Conservation (phyloP, 2,113 vertebrate genomes). For the Gobio gobio region DNA sequence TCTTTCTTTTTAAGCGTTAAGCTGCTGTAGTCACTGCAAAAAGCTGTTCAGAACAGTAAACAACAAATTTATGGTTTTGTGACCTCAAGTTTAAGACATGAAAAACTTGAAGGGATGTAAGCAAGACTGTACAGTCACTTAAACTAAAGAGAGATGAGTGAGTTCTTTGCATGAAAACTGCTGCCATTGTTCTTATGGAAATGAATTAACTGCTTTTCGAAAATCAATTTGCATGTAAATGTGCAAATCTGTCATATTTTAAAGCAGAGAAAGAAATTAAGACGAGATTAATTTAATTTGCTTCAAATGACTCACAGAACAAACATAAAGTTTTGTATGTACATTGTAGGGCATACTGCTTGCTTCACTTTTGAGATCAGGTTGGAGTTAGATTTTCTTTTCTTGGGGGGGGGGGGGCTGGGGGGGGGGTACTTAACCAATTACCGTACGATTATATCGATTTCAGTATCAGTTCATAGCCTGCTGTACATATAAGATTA, state of each 20-base stretch:
- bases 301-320: background rate
- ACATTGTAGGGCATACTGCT: background rate
- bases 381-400: no score
- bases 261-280: constrained; percentile 2
- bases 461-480: no score
- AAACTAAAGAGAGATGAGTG: constrained; percentile 43
- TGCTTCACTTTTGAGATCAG: no score
- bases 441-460: no score
- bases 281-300: background rate
- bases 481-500: no score
- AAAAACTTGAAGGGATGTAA: constrained; percentile 40
- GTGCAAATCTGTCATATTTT: background rate
- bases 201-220: constrained; percentile 42
- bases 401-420: no score
- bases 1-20: constrained; percentile 1
- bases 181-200: constrained; percentile 46
- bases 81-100: constrained; percentile 33
- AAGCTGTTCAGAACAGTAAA: constrained; percentile 23
- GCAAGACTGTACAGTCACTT: constrained; percentile 22
- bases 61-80: constrained; percentile 25
- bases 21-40: constrained; percentile 19
- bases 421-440: no score
- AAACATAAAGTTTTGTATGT: background rate
- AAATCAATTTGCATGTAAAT: constrained; percentile 49
- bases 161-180: constrained; percentile 29